Evolutionary conservation across 2,113 vertebrate genomes (phyloP).

Genomic region (Corythaixoides concolor): DNA sequence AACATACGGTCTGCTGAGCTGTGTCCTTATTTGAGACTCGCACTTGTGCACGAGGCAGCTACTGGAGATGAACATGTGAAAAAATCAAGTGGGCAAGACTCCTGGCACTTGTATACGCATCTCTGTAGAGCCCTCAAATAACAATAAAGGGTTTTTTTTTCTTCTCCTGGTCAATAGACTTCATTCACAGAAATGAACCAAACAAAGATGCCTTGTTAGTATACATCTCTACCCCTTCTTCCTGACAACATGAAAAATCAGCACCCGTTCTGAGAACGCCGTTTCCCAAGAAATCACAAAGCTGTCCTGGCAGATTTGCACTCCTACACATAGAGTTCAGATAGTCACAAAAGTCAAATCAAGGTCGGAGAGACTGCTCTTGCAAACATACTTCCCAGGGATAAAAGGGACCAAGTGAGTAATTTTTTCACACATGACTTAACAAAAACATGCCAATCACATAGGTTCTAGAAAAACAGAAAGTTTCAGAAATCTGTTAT

Average conservation of each 20-base stretch:
- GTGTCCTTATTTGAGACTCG: background rate
- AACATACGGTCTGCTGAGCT: background rate
- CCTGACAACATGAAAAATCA: constrained; percentile 30
- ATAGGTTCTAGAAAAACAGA: background rate
- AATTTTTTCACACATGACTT: background rate
- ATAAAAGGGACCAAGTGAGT: background rate
- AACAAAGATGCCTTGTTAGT: constrained; percentile 30
- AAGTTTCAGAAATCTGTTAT: background rate
- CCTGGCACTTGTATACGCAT: background rate
- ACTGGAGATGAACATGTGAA: background rate
- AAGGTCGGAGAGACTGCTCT: background rate
- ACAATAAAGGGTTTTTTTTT: background rate
- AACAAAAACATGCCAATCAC: background rate
- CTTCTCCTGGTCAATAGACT: background rate
- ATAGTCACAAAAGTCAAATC: constrained; percentile 34
- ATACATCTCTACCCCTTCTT: background rate
- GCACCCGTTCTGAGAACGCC: background rate
- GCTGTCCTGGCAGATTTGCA: background rate
- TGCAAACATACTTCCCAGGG: background rate
- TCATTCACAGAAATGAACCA: background rate
- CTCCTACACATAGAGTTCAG: constrained; percentile 40
- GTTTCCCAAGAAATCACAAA: constrained; percentile 10
- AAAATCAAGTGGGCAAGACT: background rate
- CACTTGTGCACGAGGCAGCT: background rate
- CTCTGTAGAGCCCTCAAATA: background rate